Evolutionary conservation across 1,140 invertebrate genomes (phyloP).

Genomic region (Limonius californicus): DNA sequence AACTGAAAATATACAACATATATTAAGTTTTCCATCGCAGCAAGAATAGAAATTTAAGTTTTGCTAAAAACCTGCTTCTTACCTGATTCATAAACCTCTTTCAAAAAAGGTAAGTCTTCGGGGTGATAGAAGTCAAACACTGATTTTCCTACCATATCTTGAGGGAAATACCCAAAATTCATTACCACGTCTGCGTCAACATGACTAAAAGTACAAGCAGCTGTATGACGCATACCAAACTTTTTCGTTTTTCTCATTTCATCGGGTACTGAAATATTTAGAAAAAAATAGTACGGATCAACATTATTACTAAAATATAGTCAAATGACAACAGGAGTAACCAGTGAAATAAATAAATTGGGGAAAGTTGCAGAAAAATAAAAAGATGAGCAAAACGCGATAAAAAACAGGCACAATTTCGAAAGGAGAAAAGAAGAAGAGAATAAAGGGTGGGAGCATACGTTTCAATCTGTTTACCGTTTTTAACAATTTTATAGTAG

Average conservation of each 20-base stretch:
- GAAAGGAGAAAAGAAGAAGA: no score
- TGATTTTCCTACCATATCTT: conserved; percentile 78
- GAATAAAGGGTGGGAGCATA: no score
- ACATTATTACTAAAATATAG: no score
- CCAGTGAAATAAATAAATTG: no score
- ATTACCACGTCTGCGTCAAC: conserved; percentile 74
- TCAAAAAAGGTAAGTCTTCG: conserved; percentile 74
- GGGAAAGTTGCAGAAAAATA: no score
- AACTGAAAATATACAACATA: conserved; percentile 35
- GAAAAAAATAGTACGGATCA: no score
- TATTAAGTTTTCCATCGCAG: not conserved
- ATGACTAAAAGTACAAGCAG: conserved; percentile 68
- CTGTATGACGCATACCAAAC: conserved; percentile 75
- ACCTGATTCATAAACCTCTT: conserved; percentile 80
- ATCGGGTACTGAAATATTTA: conserved; percentile 55
- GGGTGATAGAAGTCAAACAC: conserved; percentile 86
- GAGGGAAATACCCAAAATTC: conserved; percentile 83
- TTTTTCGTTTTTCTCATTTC: conserved; percentile 56
- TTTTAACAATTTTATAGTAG: no score
- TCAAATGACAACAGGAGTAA: no score
- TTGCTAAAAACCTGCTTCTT: conserved; percentile 32
- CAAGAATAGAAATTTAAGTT: not conserved
- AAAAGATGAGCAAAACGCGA: no score
- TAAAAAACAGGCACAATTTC: no score
- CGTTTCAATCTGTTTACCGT: no score